phyloP scores from a whole-genome alignment of 1,140 invertebrate genomes.

The Caenorhabditis latens region DNA sequence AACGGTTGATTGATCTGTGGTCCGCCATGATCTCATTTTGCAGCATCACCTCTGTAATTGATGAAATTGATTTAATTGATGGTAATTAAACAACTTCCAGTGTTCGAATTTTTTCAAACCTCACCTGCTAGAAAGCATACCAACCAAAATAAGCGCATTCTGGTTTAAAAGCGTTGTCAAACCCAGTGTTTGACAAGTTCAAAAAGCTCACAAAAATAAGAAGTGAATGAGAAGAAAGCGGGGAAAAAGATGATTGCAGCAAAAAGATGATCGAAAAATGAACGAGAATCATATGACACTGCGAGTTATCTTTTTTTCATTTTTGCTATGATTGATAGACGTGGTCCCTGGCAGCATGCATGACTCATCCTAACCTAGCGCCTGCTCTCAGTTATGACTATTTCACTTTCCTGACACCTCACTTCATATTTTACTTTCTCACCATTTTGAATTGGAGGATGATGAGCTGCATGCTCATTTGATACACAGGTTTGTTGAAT shows the following conservation, averaged over 20 bases:
- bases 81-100: neutral
- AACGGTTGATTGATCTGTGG: constrained; percentile 21
- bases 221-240: no score
- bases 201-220: neutral
- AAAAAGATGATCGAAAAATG: neutral
- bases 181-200: neutral
- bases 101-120: neutral
- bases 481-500: constrained; percentile 64
- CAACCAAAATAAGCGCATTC: neutral
- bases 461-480: constrained; percentile 53
- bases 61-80: neutral
- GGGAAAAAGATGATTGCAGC: neutral
- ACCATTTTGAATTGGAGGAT: constrained; percentile 40
- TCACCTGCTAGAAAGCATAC: neutral
- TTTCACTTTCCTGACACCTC: neutral
- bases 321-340: constrained; percentile 42
- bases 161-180: no score
- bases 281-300: constrained; percentile 34
- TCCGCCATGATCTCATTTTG: constrained; percentile 47
- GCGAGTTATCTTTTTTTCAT: constrained; percentile 34
- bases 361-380: constrained; percentile 44
- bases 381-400: constrained; percentile 1
- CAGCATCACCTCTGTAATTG: constrained; percentile 24
- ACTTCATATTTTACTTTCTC: neutral
- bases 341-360: constrained; percentile 21